Evolutionary conservation across 2,888 invertebrate species (phyloP).

Genomic region (Chrysomela aeneicollis): DNA sequence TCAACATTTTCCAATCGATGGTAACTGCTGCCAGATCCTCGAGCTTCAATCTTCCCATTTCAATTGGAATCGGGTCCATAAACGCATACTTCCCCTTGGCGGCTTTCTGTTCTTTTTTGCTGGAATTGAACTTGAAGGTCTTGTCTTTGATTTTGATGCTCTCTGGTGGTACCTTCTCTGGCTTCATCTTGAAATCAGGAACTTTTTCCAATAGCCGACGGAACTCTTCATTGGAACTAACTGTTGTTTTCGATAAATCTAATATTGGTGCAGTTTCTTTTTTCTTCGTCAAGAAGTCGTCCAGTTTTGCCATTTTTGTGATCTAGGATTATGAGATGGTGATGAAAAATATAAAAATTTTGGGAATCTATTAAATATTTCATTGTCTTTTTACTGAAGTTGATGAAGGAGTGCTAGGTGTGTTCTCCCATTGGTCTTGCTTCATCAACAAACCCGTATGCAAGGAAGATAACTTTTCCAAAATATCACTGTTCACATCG

Average conservation of each 20-base stretch:
- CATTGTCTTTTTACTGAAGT: constrained; percentile 26
- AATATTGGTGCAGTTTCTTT: constrained; percentile 85
- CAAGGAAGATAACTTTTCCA: constrained; percentile 58
- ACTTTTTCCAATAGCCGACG: constrained; percentile 84
- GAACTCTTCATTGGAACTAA: constrained; percentile 83
- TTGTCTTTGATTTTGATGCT: constrained; percentile 80
- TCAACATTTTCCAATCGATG: constrained; percentile 94
- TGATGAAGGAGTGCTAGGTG: constrained; percentile 48
- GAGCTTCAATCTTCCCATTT: constrained; percentile 79
- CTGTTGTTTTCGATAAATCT: constrained; percentile 82
- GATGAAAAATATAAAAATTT: neutral
- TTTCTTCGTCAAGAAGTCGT: constrained; percentile 85
- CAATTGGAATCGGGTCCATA: constrained; percentile 82
- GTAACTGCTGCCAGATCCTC: constrained; percentile 83
- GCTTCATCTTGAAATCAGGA: constrained; percentile 88
- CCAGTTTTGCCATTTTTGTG: constrained; percentile 70
- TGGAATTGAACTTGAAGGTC: constrained; percentile 77
- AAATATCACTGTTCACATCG: constrained; percentile 48
- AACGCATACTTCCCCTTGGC: constrained; percentile 71
- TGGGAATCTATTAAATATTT: constrained; percentile 16
- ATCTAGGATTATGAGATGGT: constrained; percentile 3
- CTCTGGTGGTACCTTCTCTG: constrained; percentile 82
- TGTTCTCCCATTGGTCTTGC: constrained; percentile 65
- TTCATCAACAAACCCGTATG: constrained; percentile 63
- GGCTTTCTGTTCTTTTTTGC: constrained; percentile 74